Base-by-base conservation (phyloP, 64 coral and sea anemone species). In the Stichodactyla mertensii region DNA sequence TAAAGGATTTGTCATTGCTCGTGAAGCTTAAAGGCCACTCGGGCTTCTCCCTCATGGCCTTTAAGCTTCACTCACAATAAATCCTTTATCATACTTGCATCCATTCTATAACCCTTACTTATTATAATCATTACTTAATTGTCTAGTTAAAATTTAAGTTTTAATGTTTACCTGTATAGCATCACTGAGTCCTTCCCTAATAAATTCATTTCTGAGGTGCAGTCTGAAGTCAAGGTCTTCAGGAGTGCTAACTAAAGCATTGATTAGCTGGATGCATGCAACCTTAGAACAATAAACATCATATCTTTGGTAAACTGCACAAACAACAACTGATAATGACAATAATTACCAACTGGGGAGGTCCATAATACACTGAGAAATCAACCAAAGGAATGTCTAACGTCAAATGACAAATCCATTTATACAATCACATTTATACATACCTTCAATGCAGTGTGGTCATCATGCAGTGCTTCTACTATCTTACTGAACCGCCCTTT, bases 141-240 rank as follows among this genome's bases (percentile, higher is more conserved):
- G 36, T 45, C 62, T 66, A 66, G 61, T 64, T 64, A 18, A 18
- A n/a, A n/a, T n/a, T n/a, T n/a, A n/a, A n/a, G n/a, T n/a, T n/a
- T n/a, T n/a, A n/a, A 62, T 11, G 22, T 55, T 55, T 66, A 99
- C 97, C 93, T 95, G 93, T 26, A 99, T 88, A 24, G 88, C 93
- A 28, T 99, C 97, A 57, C 89, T 95, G 64, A 99, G 89, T 80
- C 97, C 97, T 79, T 94, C 93, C 57, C 97, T 87, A 14, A 95
- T 83, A 91, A 99, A 99, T 88, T 99, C 97, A 91, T 99, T 99
- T 71, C 97, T 90, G 6, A 99, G 86, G 86, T 99, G 97, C 79
- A 99, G 83, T 83, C 97, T 92, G 28, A 99, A 99, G 86, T 99
- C 97, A 51, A 99, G 86, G 27, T 99, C 97, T 83, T 95, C 93